Evolutionary conservation across 1,140 invertebrate genomes (phyloP), one percentile per base, ranked within the genome.

Genomic region (Paracyclopina nana): DNA sequence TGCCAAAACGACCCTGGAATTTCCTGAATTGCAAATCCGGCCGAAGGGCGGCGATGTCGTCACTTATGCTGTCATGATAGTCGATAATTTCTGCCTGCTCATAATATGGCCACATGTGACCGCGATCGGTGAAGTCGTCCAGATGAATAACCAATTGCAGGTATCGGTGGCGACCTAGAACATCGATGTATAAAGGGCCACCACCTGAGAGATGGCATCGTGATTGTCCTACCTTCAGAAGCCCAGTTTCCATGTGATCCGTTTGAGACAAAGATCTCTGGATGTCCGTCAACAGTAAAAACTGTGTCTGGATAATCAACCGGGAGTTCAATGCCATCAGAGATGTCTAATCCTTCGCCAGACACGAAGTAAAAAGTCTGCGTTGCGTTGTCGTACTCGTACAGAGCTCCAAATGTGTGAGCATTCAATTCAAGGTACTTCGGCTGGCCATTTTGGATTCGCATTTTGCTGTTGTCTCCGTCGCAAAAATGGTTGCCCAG

Each of bases 191-290:
- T 5, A 38, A 20, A 38, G n/a, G n/a, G n/a, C 14, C 24, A 27
- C n/a, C n/a, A n/a, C n/a, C n/a, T n/a, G n/a, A n/a, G n/a, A n/a
- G n/a, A n/a, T n/a, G n/a, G n/a, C n/a, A n/a, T n/a, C n/a, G n/a
- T n/a, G n/a, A n/a, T n/a, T n/a, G n/a, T n/a, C n/a, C n/a, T 25
- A 55, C 56, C 56, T 48, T 42, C 38, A 6, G 26, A 28, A 8
- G 56, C 53, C 56, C 56, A 57, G 2, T 54, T 34, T 5, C 56
- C 56, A 28, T 57, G 56, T 14, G 56, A 57, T 22, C 56, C 56
- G 14, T 56, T 57, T 5, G 56, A 54, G 16, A 34, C 44, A 46
- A 56, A 57, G 2, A 53, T 40, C 14, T 54, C 55, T 4, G 56
- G 55, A 54, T 57, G 56, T 11, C 55, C 56, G 6, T 57, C 46